These are phyloP conservation scores for Zingel zingel DNA, from an alignment of 2,113 vertebrate species.

Conservation along the genomic window DNA sequence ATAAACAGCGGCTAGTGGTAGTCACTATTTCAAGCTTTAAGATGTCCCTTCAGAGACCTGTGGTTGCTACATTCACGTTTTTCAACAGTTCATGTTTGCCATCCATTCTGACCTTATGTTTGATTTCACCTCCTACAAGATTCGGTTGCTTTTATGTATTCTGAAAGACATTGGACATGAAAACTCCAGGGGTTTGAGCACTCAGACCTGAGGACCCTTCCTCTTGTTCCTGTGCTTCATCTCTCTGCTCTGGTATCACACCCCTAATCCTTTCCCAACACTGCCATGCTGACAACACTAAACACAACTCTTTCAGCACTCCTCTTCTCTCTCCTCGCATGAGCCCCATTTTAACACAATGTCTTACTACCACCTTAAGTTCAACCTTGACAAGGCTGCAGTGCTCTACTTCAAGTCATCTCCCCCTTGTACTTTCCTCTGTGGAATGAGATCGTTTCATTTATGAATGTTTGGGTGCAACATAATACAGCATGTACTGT, in stretches of 20 bases:
- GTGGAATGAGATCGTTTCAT: constrained; percentile 53
- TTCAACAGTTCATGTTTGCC: background rate
- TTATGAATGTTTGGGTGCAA: constrained; percentile 57
- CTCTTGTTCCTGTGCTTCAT: constrained; percentile 16
- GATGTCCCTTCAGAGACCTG: background rate
- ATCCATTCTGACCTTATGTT: constrained; percentile 24
- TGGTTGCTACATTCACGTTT: constrained; percentile 11
- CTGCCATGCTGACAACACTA: constrained; percentile 49
- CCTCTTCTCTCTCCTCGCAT: constrained; percentile 32
- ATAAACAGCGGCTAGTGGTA: background rate
- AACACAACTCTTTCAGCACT: constrained; percentile 29
- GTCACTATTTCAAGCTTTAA: background rate
- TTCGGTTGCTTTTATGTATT: background rate
- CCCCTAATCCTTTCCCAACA: constrained; percentile 25
- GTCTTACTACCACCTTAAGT: constrained; percentile 44
- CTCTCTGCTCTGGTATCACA: constrained; percentile 31
- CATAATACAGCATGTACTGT: constrained; percentile 52
- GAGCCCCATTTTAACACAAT: constrained; percentile 48
- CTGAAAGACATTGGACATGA: constrained; percentile 27
- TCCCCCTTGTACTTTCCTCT: constrained; percentile 35
- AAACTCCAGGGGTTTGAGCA: constrained; percentile 13
- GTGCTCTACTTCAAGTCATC: constrained; percentile 38
- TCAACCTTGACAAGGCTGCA: constrained; percentile 59
- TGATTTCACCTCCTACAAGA: constrained; percentile 4
- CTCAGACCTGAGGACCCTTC: constrained; percentile 28